A percentile compares a stretch with the other conserved stretches of the same genome.
Conservation (phyloP, 2,888 invertebrate species). For the Cremastinae sp. region DNA sequence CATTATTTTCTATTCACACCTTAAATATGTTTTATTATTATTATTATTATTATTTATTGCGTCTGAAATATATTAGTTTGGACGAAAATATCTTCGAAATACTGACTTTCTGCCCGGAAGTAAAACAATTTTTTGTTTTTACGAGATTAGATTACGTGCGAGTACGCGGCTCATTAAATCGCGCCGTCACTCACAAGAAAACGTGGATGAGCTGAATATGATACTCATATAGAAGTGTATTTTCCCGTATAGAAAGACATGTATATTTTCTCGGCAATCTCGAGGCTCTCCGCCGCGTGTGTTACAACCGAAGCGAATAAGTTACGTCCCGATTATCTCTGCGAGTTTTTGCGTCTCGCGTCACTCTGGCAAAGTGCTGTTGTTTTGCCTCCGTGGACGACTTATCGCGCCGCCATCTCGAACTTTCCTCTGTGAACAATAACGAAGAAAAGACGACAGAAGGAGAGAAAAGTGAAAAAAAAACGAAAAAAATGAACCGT, state of each 20-base stretch:
- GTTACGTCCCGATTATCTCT: conserved; percentile 42
- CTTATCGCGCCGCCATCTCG: no score
- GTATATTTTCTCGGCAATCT: not conserved
- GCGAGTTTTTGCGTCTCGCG: conserved; percentile 6
- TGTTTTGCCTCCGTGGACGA: not conserved
- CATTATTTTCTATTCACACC: no score
- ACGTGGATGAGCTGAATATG: conserved; percentile 10
- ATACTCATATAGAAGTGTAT: conserved; percentile 1
- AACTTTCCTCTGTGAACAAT: no score
- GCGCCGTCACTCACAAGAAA: conserved; percentile 21
- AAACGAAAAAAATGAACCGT: no score
- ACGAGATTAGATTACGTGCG: conserved; percentile 41
- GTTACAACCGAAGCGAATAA: conserved; percentile 7
- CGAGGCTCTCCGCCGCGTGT: not conserved
- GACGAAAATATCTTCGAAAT: no score
- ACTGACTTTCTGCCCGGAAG: conserved; percentile 27
- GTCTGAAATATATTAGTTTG: no score
- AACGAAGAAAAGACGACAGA: no score
- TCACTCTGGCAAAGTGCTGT: not conserved
- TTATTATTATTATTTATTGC: not conserved
- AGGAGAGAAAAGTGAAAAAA: no score
- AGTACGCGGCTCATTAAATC: conserved; percentile 48
- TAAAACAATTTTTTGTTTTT: not conserved
- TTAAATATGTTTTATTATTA: no score
- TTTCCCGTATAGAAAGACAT: not conserved